Base-by-base conservation (phyloP, 2,888 invertebrate genomes). In the Acrobasis suavella region DNA sequence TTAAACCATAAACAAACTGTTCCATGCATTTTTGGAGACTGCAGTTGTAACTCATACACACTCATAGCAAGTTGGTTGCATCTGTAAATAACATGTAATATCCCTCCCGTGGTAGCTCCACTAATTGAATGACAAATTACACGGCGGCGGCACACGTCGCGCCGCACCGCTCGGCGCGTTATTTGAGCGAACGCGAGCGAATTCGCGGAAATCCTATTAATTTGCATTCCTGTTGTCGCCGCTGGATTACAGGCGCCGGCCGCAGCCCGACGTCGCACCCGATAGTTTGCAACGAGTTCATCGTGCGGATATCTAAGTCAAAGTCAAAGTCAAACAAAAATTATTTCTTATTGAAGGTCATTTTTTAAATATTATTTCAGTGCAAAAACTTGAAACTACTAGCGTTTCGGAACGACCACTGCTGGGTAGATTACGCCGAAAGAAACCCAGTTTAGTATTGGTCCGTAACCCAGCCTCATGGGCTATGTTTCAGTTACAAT, bases 231-330 rank as follows among this genome's bases (percentile, higher is more conserved):
- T 17, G 49, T 62, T 50, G 62, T 62, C 39, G 39, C 56, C 42
- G 56, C 42, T 51, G 58, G 16, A 52, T 54, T 54, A 49, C 42
- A 15, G 54, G 39, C 54, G 9, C 12, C 62, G 39, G 50, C 10
- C 60, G 46, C 52, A 46, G 46, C 50, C 49, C 22, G 22, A 22
- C 1, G 22, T 17, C 60, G 51, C 52, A 32, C 58, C 50, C 60
- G 62, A 58, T 67, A 60, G 61, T 58, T 64, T 32, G 58, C 58
- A 50, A 60, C 61, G 56, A 59, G 52, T 46, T 58, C 50, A 59
- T 50, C 16, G 38, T 9, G 38, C 38, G 1, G 14, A 37, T 14
- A 46, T 46, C 46, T 46, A 46, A n/a, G n/a, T n/a, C n/a, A n/a
- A n/a, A n/a, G n/a, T n/a, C n/a, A n/a, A n/a, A n/a, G n/a, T n/a